These are phyloP conservation scores for Darevskia mixta DNA, from an alignment of 2,797 vertebrate species.

Conservation along the genomic window DNA sequence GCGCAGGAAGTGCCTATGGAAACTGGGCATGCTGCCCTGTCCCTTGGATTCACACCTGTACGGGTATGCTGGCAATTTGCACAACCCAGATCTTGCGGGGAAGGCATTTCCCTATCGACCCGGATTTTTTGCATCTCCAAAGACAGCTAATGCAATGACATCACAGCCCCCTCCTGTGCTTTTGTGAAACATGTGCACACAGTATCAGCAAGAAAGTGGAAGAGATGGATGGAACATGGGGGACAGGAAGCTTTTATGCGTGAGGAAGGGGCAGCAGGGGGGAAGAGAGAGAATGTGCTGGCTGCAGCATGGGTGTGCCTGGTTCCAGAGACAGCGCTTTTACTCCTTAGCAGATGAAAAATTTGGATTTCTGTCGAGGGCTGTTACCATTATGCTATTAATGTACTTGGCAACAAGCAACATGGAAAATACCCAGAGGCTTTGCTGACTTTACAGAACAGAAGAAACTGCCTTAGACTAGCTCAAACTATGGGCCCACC, in stretches of 20 bases:
- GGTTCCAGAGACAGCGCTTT: background rate
- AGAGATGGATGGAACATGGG: background rate
- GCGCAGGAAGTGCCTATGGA: background rate
- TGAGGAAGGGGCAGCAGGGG: background rate
- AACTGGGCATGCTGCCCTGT: background rate
- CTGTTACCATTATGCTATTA: background rate
- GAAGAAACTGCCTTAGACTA: no score
- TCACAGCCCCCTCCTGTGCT: conserved; percentile 6
- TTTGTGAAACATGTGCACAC: conserved; percentile 5
- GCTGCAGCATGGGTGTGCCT: background rate
- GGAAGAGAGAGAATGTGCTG: background rate
- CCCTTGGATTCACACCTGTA: conserved; percentile 11
- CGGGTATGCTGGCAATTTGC: background rate
- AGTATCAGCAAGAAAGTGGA: background rate
- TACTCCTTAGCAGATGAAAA: background rate
- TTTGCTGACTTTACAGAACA: background rate
- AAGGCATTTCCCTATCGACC: conserved; percentile 37
- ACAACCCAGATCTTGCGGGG: conserved; percentile 30
- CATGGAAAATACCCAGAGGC: background rate
- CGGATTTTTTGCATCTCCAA: conserved; percentile 32
- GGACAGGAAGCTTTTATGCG: background rate
- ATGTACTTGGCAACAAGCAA: background rate
- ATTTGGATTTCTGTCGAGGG: background rate
- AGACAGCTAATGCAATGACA: conserved; percentile 1
- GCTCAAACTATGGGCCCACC: background rate